These are phyloP conservation scores for Champsocephalus esox DNA, from an alignment of 2,797 vertebrate genomes.

Conservation along the genomic window DNA sequence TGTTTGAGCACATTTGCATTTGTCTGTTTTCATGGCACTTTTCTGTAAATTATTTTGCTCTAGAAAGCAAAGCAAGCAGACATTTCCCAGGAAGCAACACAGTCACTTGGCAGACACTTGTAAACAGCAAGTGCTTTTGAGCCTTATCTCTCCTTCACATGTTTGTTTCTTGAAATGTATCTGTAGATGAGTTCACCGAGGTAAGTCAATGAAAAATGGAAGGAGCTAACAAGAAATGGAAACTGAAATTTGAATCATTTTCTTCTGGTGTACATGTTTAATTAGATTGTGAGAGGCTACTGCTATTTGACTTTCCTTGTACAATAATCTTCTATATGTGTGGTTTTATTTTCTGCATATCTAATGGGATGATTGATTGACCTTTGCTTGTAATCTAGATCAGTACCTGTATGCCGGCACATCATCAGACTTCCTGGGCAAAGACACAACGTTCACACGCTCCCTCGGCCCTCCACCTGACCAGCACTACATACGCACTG, in stretches of 20 bases:
- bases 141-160: conserved; percentile 20
- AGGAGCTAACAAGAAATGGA: not conserved
- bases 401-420: conserved; percentile 95
- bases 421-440: conserved; percentile 97
- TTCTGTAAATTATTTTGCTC: conserved; percentile 18
- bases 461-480: conserved; percentile 93
- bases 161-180: conserved; percentile 37
- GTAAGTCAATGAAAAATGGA: conserved; percentile 5
- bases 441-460: conserved; percentile 94
- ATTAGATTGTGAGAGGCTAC: not conserved
- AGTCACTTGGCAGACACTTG: conserved; percentile 37
- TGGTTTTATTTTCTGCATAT: too few species aligned
- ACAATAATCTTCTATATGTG: not conserved
- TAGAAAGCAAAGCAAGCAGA: conserved; percentile 8
- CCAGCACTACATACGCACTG: conserved; percentile 96
- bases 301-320: not conserved
- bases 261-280: not conserved
- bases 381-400: conserved; percentile 81
- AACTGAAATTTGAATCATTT: not conserved
- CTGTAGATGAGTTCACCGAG: conserved; percentile 19
- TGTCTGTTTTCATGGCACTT: conserved; percentile 32
- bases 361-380: not conserved
- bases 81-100: conserved; percentile 35
- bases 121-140: conserved; percentile 47
- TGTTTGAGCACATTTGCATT: conserved; percentile 15